Conservation (phyloP, 2,888 invertebrate genomes). For the Antheraea assamensis region DNA sequence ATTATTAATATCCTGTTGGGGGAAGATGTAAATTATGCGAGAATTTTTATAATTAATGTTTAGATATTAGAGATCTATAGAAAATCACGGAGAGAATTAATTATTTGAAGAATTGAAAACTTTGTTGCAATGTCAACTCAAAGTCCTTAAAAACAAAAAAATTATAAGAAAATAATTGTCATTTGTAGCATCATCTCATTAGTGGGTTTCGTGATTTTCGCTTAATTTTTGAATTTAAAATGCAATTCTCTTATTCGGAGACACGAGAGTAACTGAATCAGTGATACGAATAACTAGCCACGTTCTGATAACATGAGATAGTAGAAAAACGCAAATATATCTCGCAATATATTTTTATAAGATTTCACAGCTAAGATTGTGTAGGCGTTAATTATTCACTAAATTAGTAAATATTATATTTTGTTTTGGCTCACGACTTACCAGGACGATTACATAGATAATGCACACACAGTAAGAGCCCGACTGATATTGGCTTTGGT, state of each 20-base stretch:
- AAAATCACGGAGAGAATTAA: not conserved
- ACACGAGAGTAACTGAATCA: too few relatives aligned
- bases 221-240: not conserved
- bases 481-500: too few relatives aligned
- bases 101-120: not conserved
- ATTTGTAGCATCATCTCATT: not conserved
- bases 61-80: not conserved
- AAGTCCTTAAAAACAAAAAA: not conserved
- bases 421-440: too few relatives aligned
- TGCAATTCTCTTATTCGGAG: not conserved
- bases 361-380: too few relatives aligned
- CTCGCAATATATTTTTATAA: too few relatives aligned
- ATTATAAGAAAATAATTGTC: too few relatives aligned
- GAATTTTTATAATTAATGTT: not conserved
- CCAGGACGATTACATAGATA: too few relatives aligned
- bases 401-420: too few relatives aligned
- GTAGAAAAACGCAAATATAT: not conserved
- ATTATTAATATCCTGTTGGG: slow-evolving; percentile 29
- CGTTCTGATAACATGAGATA: not conserved
- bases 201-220: not conserved
- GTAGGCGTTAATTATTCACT: too few relatives aligned
- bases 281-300: not conserved
- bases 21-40: slow-evolving; percentile 3
- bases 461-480: too few relatives aligned
- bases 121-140: not conserved